These are phyloP conservation scores for Macrobrachium nipponense DNA, from an alignment of 1,140 invertebrate genomes.

Conservation along the genomic window DNA sequence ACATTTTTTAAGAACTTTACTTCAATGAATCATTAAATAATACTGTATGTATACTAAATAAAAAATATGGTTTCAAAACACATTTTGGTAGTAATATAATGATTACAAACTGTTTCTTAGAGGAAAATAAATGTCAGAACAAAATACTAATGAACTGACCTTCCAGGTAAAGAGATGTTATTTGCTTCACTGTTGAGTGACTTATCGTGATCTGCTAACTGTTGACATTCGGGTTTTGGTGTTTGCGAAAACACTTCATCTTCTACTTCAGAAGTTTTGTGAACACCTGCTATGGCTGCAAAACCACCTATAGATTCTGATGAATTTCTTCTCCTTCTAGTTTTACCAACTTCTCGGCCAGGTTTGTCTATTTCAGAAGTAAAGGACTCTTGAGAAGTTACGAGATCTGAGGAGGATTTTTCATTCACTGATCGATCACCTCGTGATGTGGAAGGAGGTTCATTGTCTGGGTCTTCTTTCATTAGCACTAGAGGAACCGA, in stretches of 20 bases:
- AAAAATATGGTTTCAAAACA: background rate
- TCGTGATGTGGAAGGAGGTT: conserved; percentile 6
- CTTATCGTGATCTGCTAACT: background rate
- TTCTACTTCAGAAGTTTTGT: conserved; percentile 13
- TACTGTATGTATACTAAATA: background rate
- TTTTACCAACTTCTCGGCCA: background rate
- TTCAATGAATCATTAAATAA: background rate
- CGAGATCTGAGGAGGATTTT: background rate
- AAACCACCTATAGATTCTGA: conserved; percentile 30
- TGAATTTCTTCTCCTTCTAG: conserved; percentile 32
- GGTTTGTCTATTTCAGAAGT: background rate
- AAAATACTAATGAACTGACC: too few species aligned
- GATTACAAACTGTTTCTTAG: too few species aligned
- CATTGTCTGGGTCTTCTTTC: conserved; percentile 44
- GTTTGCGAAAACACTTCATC: conserved; percentile 5
- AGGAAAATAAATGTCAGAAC: too few species aligned
- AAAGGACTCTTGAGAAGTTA: background rate
- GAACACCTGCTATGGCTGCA: conserved; percentile 47
- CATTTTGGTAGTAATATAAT: too few species aligned
- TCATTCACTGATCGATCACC: conserved; percentile 16
- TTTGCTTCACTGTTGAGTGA: background rate
- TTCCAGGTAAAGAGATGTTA: too few species aligned
- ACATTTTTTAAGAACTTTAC: background rate
- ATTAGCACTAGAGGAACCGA: conserved; percentile 34
- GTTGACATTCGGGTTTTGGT: background rate